phyloP scores from a whole-genome alignment of 1,140 invertebrate species.

The Aporrectodea caliginosa region DNA sequence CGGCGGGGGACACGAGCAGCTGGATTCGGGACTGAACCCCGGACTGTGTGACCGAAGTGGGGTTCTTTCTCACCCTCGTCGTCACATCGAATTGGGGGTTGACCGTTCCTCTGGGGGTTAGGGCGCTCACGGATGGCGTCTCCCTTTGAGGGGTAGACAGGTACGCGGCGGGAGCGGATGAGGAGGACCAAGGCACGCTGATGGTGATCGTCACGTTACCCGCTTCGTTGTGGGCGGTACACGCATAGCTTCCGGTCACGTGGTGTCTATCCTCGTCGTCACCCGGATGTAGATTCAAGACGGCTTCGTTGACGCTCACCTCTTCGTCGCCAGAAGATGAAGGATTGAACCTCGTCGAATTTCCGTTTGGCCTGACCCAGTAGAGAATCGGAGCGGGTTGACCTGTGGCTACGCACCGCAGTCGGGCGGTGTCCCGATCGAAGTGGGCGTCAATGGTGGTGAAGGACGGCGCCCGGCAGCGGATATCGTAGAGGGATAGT shows the following conservation, averaged over 20 bases:
- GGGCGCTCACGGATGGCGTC: too few species aligned
- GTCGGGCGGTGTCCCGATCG: constrained; percentile 42
- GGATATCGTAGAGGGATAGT: constrained; percentile 42
- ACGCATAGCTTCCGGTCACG: constrained; percentile 41
- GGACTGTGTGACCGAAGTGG: too few species aligned
- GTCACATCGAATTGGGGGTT: too few species aligned
- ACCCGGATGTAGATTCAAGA: constrained; percentile 29
- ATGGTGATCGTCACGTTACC: constrained; percentile 53
- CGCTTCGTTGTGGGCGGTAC: constrained; percentile 50
- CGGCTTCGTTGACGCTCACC: constrained; percentile 42
- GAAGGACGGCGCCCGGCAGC: constrained; percentile 51
- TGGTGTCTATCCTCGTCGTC: background rate
- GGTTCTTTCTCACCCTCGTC: too few species aligned
- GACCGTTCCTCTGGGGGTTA: too few species aligned
- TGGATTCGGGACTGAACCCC: too few species aligned
- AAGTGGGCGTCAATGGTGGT: constrained; percentile 52
- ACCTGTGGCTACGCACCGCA: constrained; percentile 49
- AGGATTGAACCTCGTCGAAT: constrained; percentile 40
- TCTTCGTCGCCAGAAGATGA: constrained; percentile 38
- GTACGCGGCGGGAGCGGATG: too few species aligned
- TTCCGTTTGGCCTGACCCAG: constrained; percentile 50
- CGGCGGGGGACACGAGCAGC: too few species aligned
- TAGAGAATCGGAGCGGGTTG: constrained; percentile 50
- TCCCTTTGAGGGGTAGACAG: too few species aligned
- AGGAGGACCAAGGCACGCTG: constrained; percentile 51